phyloP scores from a whole-genome alignment of 2,113 vertebrate genomes.

The Hypanus sabinus region DNA sequence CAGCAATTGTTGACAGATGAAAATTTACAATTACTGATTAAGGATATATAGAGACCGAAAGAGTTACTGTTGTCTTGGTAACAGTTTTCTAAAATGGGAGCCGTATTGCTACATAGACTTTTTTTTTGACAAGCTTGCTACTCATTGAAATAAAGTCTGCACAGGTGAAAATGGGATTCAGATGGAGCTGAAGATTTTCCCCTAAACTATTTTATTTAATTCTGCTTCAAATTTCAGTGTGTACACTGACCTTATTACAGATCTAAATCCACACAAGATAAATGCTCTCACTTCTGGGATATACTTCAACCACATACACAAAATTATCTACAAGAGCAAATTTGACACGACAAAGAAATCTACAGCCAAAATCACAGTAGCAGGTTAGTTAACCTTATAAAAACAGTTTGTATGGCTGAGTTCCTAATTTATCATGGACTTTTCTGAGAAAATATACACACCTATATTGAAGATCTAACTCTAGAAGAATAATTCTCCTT shows the following conservation, averaged over 20 bases:
- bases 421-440: neutral
- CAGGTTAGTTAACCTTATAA: neutral
- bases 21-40: neutral
- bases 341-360: neutral
- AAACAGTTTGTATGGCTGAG: neutral
- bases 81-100: constrained; percentile 21
- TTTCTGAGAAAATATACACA: neutral
- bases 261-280: neutral
- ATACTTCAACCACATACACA: neutral
- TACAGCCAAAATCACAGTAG: neutral
- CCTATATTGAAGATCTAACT: neutral
- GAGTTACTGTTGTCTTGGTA: neutral
- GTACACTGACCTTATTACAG: neutral
- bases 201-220: neutral
- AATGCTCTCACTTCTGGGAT: neutral
- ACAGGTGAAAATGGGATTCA: neutral
- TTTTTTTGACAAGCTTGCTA: constrained; percentile 12
- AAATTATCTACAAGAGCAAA: neutral
- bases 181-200: neutral
- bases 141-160: neutral
- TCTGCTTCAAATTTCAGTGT: neutral
- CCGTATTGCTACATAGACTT: neutral
- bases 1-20: constrained; percentile 18
- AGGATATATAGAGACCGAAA: neutral
- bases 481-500: neutral